Conservation (phyloP, 2,888 invertebrate species). For the Trichogramma evanescens region DNA sequence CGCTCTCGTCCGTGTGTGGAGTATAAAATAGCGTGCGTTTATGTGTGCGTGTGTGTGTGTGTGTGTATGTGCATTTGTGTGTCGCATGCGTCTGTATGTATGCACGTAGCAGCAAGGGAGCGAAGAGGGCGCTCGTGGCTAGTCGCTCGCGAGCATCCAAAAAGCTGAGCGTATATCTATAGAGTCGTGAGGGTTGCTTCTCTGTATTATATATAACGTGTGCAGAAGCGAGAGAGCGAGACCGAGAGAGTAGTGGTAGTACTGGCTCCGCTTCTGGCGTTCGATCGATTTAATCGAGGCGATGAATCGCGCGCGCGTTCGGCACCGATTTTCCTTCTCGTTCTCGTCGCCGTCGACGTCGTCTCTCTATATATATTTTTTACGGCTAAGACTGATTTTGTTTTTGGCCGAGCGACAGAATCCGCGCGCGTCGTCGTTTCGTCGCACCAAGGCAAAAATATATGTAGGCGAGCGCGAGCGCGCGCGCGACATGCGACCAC, state of each 20-base stretch:
- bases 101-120: slow-evolving; percentile 5
- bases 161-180: too few species aligned
- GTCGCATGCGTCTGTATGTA: not conserved
- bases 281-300: not conserved
- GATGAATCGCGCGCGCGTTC: not conserved
- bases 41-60: not conserved
- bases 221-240: too few species aligned
- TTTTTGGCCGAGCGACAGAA: not conserved
- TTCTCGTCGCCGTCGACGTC: too few species aligned
- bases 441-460: not conserved
- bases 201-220: too few species aligned
- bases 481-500: too few species aligned
- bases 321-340: too few species aligned
- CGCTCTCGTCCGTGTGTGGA: too few species aligned
- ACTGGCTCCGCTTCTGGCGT: not conserved
- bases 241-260: not conserved
- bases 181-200: too few species aligned
- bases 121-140: slow-evolving; percentile 14
- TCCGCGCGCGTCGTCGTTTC: not conserved
- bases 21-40: not conserved
- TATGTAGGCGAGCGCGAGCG: too few species aligned
- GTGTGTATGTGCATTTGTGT: not conserved
- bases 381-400: too few species aligned
- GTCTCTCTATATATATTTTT: too few species aligned
- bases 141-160: too few species aligned